Evolutionary conservation across 1,140 invertebrate genomes (phyloP).

Genomic region (Drosophila serrata): DNA sequence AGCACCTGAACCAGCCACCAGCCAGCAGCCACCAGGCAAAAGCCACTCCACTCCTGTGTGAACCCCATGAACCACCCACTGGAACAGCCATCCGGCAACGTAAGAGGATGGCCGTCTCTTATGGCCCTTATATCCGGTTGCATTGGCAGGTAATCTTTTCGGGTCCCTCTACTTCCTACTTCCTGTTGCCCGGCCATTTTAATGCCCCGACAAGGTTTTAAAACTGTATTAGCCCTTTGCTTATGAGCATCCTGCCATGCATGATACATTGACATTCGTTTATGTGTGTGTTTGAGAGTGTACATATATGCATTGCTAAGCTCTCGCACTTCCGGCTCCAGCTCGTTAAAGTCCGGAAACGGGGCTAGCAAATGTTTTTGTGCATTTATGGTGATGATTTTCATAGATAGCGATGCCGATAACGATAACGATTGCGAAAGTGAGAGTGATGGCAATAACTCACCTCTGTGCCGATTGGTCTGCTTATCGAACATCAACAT

Average conservation of each 20-base stretch:
- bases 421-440: constrained; percentile 2
- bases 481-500: constrained; percentile 99
- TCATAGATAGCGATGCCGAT: constrained; percentile 14
- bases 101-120: constrained; percentile 57
- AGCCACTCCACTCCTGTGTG: constrained; percentile 1
- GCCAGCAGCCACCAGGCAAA: too few species aligned
- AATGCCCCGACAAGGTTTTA: constrained; percentile 68
- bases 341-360: constrained; percentile 77
- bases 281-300: constrained; percentile 49
- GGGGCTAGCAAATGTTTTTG: constrained; percentile 46
- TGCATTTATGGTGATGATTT: constrained; percentile 24
- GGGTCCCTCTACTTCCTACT: constrained; percentile 56
- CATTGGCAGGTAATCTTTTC: constrained; percentile 81
- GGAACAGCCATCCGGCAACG: constrained; percentile 10
- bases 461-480: constrained; percentile 99
- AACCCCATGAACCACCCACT: constrained; percentile 18
- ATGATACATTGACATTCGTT: constrained; percentile 44
- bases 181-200: constrained; percentile 66
- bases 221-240: constrained; percentile 72
- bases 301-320: constrained; percentile 64
- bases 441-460: constrained; percentile 86
- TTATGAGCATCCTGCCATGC: constrained; percentile 47
- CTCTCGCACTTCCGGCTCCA: constrained; percentile 73
- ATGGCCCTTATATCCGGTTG: constrained; percentile 75
- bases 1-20: constrained; percentile 2